Percentiles rank a stretch among this genome's conserved stretches.
Evolutionary conservation across 2,797 vertebrate species (phyloP).

Genomic region (Betta splendens): DNA sequence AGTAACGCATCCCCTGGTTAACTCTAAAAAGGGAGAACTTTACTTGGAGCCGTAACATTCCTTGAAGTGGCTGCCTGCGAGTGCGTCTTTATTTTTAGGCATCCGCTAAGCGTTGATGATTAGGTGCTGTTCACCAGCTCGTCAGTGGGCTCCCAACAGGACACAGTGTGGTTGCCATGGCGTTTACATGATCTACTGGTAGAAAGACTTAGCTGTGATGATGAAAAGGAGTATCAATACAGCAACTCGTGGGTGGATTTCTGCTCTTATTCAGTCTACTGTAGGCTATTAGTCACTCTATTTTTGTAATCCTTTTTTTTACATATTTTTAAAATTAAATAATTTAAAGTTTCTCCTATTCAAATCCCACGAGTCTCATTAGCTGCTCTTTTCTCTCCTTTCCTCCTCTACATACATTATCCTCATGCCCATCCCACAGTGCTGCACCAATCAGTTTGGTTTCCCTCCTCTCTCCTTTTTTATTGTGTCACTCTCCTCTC

Average conservation of each 20-base stretch:
- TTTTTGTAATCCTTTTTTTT: background rate
- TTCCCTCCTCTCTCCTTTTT: conserved; percentile 5
- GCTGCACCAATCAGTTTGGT: conserved; percentile 14
- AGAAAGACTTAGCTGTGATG: conserved; percentile 8
- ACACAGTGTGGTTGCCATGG: conserved; percentile 1
- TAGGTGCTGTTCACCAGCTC: conserved; percentile 18
- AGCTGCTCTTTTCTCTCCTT: background rate
- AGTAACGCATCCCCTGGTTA: conserved; percentile 8
- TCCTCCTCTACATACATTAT: background rate
- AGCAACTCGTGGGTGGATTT: background rate
- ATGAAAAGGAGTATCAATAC: conserved; percentile 3
- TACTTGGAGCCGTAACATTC: conserved; percentile 17
- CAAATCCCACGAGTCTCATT: conserved; percentile 13
- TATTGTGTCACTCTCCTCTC: conserved; percentile 22
- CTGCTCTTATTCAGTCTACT: background rate
- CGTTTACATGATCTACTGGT: conserved; percentile 14
- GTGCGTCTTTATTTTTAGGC: conserved; percentile 12
- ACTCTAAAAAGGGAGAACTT: background rate
- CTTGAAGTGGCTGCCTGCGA: conserved; percentile 18
- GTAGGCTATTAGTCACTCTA: background rate
- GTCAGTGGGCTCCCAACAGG: conserved; percentile 10
- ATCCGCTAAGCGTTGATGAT: conserved; percentile 15
- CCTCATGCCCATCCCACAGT: conserved; percentile 5
- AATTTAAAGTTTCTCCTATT: background rate
- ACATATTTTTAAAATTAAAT: too few species aligned